Conservation (phyloP, 2,888 invertebrate species). For the Aradus depressus region DNA sequence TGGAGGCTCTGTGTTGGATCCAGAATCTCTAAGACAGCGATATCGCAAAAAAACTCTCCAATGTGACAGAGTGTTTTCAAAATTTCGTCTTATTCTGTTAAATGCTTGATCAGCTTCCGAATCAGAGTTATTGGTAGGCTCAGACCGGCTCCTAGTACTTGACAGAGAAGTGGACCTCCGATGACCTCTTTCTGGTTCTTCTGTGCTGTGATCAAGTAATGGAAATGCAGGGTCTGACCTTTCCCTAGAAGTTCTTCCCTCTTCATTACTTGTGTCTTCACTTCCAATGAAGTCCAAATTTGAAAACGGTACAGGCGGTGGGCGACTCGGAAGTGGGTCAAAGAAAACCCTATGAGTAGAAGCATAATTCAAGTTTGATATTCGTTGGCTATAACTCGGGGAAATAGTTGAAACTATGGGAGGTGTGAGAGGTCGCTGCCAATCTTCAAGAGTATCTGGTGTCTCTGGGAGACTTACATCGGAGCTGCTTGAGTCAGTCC, state of each 20-base stretch:
- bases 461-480: conserved; percentile 10
- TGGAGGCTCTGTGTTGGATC: conserved; percentile 15
- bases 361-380: conserved; percentile 10
- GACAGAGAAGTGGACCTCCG: no score
- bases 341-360: conserved; percentile 8
- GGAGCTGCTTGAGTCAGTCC: conserved; percentile 13
- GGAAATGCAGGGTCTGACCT: no score
- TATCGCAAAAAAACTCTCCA: conserved; percentile 17
- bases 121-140: conserved; percentile 13
- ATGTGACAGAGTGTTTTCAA: conserved; percentile 10
- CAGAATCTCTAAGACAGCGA: conserved; percentile 12
- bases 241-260: no score
- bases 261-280: no score
- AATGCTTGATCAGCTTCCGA: conserved; percentile 3
- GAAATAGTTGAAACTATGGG: no score
- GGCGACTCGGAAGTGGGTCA: conserved; percentile 3
- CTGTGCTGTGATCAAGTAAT: no score
- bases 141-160: conserved; percentile 9
- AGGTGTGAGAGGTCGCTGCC: conserved; percentile 15
- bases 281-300: no score
- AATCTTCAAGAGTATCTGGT: conserved; percentile 6
- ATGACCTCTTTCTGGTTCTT: no score
- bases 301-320: no score
- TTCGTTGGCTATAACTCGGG: conserved; percentile 9
- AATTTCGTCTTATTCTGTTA: conserved; percentile 7